Conservation (phyloP, 2,888 invertebrate genomes). For the Apotomis turbidana region DNA sequence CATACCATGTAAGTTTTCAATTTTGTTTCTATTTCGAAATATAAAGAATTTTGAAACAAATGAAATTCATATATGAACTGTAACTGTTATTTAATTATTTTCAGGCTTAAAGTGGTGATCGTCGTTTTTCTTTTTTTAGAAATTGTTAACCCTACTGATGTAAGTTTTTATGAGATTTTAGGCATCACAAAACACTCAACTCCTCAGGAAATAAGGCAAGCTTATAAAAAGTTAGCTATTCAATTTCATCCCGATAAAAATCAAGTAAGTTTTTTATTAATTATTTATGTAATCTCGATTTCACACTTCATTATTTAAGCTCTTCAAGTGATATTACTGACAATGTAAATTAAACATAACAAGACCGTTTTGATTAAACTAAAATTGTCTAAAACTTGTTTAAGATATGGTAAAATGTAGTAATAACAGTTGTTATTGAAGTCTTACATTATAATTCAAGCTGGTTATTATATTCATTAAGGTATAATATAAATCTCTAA, state of each 20-base stretch:
- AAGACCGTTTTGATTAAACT: no score
- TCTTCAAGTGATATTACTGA: slow-evolving; percentile 9
- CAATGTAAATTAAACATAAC: not conserved
- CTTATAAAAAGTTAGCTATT: slow-evolving; percentile 90
- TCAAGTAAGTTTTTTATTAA: slow-evolving; percentile 62
- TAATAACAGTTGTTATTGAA: no score
- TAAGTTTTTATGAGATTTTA: slow-evolving; percentile 85
- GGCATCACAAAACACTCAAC: slow-evolving; percentile 87
- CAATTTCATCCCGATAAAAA: slow-evolving; percentile 91
- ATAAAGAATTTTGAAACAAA: slow-evolving; percentile 5
- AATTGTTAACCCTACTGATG: slow-evolving; percentile 62
- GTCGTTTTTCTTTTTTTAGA: slow-evolving; percentile 54
- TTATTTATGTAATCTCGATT: slow-evolving; percentile 35
- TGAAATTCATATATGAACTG: not conserved
- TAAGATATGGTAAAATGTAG: no score
- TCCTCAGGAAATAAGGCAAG: slow-evolving; percentile 88
- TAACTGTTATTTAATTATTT: slow-evolving; percentile 41
- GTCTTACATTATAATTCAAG: no score
- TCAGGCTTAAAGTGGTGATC: slow-evolving; percentile 61
- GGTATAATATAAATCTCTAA: no score
- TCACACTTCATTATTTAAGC: not conserved
- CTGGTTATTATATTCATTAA: no score
- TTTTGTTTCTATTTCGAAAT: not conserved
- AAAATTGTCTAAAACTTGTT: no score
- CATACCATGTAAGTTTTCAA: slow-evolving; percentile 27